Base-by-base conservation (phyloP, 2,797 vertebrate species). In the Clarias fuscus region DNA sequence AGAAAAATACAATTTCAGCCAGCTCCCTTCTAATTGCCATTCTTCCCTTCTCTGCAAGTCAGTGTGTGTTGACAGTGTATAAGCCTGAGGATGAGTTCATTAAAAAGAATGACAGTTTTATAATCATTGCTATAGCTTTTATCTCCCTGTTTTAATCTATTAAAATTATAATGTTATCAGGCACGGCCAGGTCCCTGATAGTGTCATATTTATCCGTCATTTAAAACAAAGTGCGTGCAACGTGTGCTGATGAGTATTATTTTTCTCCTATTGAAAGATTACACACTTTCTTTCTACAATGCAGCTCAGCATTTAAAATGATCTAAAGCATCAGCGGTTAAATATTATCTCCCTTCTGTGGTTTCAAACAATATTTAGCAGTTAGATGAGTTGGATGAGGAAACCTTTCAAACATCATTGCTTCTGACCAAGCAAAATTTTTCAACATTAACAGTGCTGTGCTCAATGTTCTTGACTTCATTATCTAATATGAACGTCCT, bases 41-140 rank as follows among this genome's bases (percentile, higher is more conserved):
- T 88, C 84, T 22, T 48, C n/a, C 53, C 18, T 24, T 33, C 72
- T 86, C 37, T 70, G 53, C 70, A 13, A 67, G 77, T 58, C 67
- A 30, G 17, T 62, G 73, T 62, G 72, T 85, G 84, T 80, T 76
- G 84, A 84, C 76, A 65, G 82, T 65, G 72, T 81, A 59, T 53
- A 86, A 82, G 83, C 88, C 85, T 65, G 62, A 30, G 78, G 78
- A 78, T 78, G 85, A 67, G 71, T 88, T 89, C 82, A 85, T 89
- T 86, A 89, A 85, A 84, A 85, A 84, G 86, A 85, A 85, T 77
- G 80, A 65, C 58, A 40, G 72, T 61, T 86, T 88, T 71, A 59
- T 79, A 77, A 82, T 86, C 84, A 85, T 64, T 65, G 61, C 56
- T 83, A 75, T 83, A 83, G 56, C 84, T 70, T 85, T 79, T 71